These are phyloP conservation scores for Anniella stebbinsi DNA, from an alignment of 2,797 vertebrate species.

Conservation along the genomic window DNA sequence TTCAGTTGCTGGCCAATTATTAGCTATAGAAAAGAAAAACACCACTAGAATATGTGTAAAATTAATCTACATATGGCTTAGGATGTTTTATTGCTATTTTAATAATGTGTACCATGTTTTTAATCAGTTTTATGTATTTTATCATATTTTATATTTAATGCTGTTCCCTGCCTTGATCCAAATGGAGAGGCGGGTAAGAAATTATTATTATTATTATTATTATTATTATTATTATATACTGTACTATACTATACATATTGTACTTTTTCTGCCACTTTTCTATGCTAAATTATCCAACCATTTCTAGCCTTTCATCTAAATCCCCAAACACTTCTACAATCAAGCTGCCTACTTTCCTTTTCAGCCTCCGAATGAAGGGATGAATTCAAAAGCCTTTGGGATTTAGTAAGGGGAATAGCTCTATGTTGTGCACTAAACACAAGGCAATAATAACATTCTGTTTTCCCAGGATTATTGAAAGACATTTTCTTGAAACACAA, in stretches of 20 bases:
- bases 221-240: too few relatives aligned
- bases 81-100: too few relatives aligned
- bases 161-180: too few relatives aligned
- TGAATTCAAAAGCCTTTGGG: constrained; percentile 16
- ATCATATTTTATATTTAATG: too few relatives aligned
- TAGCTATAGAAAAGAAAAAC: neutral
- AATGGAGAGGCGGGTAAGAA: too few relatives aligned
- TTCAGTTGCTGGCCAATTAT: constrained; percentile 10
- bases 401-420: neutral
- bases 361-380: neutral
- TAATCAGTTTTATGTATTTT: too few relatives aligned
- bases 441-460: constrained; percentile 14
- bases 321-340: constrained; percentile 18
- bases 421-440: neutral
- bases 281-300: neutral
- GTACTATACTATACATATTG: neutral
- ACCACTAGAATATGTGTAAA: neutral
- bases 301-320: constrained; percentile 18
- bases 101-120: too few relatives aligned
- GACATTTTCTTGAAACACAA: constrained; percentile 18
- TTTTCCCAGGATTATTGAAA: neutral
- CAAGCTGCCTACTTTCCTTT: constrained; percentile 8
- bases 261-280: neutral
- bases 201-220: too few relatives aligned
- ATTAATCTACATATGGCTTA: neutral